Base-by-base conservation (phyloP, 1,140 invertebrate species). In the Zaprionus nigranus region DNA sequence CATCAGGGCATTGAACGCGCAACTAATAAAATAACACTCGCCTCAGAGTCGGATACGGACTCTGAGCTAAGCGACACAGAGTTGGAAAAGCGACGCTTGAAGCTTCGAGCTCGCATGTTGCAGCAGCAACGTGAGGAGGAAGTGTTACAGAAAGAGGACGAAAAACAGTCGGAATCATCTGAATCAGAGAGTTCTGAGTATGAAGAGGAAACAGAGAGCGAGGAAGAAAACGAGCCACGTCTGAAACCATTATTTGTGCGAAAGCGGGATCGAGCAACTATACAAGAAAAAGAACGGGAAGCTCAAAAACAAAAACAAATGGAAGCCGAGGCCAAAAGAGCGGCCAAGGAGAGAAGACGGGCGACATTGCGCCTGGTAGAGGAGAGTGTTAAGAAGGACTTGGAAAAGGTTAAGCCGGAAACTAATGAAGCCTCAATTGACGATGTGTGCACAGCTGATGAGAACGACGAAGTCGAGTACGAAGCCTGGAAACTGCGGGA, bases 401-500 rank as follows among this genome's bases (percentile, higher is more conserved):
- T 93, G n/a, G 93, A 93, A 58, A 92, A 92, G 38, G 81, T 81
- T 28, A 93, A 93, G 66, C 95, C 94, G 9, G 94, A 95, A 60
- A 94, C 94, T 2, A 94, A 94, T 56, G 95, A 96, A 87, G 94
- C 95, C 20, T 94, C 95, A 72, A 94, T 98, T n/a, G 95, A 97
- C 79, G 97, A 98, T 88, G 96, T 99, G 2, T 96, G 97, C 88
- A 99, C 99, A 0, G 99, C 99, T 92, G 99, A 99, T 93, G 99
- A 99, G 92, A 98, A 99, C 93, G 98, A 99, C 91, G 99, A 99
- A 93, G 95, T 99, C 6, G 98, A 98, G 86, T 99, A 99, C 92
- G 99, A 99, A 93, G 95, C 97, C 0, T 99, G 99, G 99, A 99
- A 99, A 93, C 87, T 99, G 6, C 94, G 99, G 28, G 99, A 99